These are phyloP conservation scores for Orgyia antiqua DNA, from an alignment of 2,888 invertebrate species.

Conservation along the genomic window DNA sequence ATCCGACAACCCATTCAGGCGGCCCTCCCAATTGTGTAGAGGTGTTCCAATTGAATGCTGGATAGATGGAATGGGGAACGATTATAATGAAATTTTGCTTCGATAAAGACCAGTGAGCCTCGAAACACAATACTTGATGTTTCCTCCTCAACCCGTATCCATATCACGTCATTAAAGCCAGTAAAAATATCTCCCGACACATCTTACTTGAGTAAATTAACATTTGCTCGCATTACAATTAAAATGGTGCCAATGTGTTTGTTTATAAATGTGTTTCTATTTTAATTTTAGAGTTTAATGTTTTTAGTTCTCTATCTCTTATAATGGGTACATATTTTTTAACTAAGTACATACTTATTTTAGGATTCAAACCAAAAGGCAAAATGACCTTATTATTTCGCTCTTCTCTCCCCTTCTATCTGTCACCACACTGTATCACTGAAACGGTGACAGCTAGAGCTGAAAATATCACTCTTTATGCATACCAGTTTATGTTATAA, in stretches of 20 bases:
- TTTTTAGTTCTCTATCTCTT: no score
- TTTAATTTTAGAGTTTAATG: no score
- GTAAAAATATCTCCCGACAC: conserved; percentile 72
- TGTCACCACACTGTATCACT: no score
- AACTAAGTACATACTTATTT: no score
- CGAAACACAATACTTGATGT: conserved; percentile 75
- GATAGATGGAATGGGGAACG: conserved; percentile 64
- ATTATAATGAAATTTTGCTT: conserved; percentile 75
- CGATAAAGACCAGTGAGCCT: conserved; percentile 72
- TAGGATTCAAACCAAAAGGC: no score
- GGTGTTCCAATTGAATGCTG: conserved; percentile 75
- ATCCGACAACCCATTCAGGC: conserved; percentile 75
- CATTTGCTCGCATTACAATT: conserved; percentile 40
- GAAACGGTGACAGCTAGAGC: no score
- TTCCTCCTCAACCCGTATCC: conserved; percentile 73
- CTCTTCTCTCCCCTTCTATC: no score
- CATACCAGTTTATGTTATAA: no score
- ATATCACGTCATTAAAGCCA: conserved; percentile 69
- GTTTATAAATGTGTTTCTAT: no score
- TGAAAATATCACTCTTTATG: no score
- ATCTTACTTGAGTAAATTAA: conserved; percentile 66
- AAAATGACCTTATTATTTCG: no score
- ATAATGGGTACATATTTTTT: no score
- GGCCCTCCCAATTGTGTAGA: conserved; percentile 73
- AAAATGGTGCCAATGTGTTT: conserved; percentile 19